Conservation (phyloP, 2,888 invertebrate genomes). For the Chaitophorus viminalis region DNA sequence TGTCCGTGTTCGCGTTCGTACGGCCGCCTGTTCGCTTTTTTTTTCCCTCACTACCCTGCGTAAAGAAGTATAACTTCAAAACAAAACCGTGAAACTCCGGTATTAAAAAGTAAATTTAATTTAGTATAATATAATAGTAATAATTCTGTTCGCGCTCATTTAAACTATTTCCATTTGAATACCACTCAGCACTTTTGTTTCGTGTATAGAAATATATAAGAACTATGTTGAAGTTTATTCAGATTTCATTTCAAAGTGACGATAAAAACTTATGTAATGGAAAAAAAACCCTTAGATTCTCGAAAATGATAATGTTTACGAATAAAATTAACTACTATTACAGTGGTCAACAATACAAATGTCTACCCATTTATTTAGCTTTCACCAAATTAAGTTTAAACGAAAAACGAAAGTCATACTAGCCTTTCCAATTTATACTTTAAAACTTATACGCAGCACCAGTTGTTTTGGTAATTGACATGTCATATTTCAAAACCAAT, state of each 20-base stretch:
- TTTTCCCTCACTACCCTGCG: no score
- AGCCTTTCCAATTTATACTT: no score
- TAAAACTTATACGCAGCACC: no score
- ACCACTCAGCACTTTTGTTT: not conserved
- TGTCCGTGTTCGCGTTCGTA: no score
- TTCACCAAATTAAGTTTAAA: not conserved
- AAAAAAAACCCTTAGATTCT: not conserved
- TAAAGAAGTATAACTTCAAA: no score
- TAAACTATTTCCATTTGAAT: not conserved
- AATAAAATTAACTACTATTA: not conserved
- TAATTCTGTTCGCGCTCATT: not conserved
- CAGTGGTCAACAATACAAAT: not conserved
- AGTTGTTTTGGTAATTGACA: no score
- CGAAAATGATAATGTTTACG: not conserved
- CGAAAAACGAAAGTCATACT: not conserved
- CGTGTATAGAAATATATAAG: not conserved
- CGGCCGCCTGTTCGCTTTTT: no score
- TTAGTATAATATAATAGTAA: not conserved
- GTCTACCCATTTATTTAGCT: no score
- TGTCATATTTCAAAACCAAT: no score
- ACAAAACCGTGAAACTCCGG: not conserved
- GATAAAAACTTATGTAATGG: not conserved
- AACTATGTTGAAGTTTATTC: slow-evolving; percentile 12
- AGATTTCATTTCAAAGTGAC: slow-evolving; percentile 4
- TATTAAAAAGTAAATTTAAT: not conserved